A percentile compares a stretch with the other conserved stretches of the same genome.
phyloP scores from a whole-genome alignment of 2,888 invertebrate species.

The Altica lythri region DNA sequence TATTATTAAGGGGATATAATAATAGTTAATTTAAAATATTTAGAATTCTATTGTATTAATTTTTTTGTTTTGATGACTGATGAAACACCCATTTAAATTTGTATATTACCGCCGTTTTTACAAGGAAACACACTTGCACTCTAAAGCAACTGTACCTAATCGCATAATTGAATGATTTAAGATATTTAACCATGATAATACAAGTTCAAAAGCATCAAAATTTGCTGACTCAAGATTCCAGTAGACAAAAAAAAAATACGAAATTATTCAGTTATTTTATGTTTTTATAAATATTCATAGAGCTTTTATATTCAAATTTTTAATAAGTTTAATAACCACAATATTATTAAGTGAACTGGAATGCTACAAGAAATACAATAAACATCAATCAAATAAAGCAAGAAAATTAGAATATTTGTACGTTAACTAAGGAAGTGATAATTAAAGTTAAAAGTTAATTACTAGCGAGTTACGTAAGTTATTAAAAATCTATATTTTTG shows the following conservation, averaged over 20 bases:
- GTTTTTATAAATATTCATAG: conserved; percentile 25
- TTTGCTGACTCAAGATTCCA: conserved; percentile 16
- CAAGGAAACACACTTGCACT: too few relatives aligned
- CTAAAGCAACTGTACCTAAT: background rate
- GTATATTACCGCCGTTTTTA: too few relatives aligned
- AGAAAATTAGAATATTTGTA: background rate
- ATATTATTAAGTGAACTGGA: conserved; percentile 13
- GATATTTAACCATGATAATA: conserved; percentile 9
- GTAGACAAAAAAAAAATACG: too few relatives aligned
- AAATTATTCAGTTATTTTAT: conserved; percentile 12
- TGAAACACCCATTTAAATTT: too few relatives aligned
- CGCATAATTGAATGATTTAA: background rate
- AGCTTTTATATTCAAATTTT: conserved; percentile 25
- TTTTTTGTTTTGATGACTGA: too few relatives aligned
- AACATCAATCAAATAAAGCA: background rate
- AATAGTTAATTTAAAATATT: too few relatives aligned
- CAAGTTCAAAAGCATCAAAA: conserved; percentile 17
- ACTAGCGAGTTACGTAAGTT: too few relatives aligned
- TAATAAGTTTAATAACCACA: conserved; percentile 23
- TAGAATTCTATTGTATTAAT: too few relatives aligned
- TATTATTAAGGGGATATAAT: too few relatives aligned
- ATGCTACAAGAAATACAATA: background rate
- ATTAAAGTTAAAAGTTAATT: too few relatives aligned
- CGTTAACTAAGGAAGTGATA: too few relatives aligned
- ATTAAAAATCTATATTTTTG: too few relatives aligned